Evolutionary conservation across 2,113 vertebrate species (phyloP).

Genomic region (Apistogramma diplotaenia): DNA sequence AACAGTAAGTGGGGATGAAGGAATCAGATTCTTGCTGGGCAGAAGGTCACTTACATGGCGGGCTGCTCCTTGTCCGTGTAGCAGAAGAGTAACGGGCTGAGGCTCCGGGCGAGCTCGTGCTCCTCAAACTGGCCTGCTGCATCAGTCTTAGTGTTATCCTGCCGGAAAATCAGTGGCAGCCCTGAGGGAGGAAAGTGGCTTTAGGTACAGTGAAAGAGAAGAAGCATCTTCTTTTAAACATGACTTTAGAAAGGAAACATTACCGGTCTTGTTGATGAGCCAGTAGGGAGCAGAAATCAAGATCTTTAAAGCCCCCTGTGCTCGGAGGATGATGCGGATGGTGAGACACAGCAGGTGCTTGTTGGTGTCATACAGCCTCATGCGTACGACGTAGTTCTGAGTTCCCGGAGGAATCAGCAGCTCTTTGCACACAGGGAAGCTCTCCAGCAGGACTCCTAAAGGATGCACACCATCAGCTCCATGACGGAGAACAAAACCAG

Average conservation of each 20-base stretch:
- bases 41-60: slow-evolving; percentile 90
- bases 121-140: slow-evolving; percentile 96
- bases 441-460: slow-evolving; percentile 89
- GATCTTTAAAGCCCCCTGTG: slow-evolving; percentile 92
- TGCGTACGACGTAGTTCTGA: slow-evolving; percentile 93
- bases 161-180: slow-evolving; percentile 94
- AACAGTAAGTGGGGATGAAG: neutral
- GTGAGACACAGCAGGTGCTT: slow-evolving; percentile 88
- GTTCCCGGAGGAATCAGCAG: slow-evolving; percentile 94
- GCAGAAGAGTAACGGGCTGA: slow-evolving; percentile 94
- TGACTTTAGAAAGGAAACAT: neutral
- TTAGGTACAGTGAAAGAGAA: neutral
- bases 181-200: slow-evolving; percentile 71
- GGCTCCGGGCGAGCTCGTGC: slow-evolving; percentile 93
- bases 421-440: slow-evolving; percentile 91
- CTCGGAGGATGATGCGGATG: slow-evolving; percentile 90
- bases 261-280: slow-evolving; percentile 97
- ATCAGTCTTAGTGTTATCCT: slow-evolving; percentile 91
- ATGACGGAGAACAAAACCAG: neutral
- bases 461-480: neutral
- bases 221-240: neutral
- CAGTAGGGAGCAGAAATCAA: slow-evolving; percentile 92
- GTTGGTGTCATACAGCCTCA: slow-evolving; percentile 89
- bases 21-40: neutral
- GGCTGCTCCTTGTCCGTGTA: slow-evolving; percentile 97